Evolutionary conservation across 1,140 invertebrate species (phyloP).

Genomic region (Nebria ingens): DNA sequence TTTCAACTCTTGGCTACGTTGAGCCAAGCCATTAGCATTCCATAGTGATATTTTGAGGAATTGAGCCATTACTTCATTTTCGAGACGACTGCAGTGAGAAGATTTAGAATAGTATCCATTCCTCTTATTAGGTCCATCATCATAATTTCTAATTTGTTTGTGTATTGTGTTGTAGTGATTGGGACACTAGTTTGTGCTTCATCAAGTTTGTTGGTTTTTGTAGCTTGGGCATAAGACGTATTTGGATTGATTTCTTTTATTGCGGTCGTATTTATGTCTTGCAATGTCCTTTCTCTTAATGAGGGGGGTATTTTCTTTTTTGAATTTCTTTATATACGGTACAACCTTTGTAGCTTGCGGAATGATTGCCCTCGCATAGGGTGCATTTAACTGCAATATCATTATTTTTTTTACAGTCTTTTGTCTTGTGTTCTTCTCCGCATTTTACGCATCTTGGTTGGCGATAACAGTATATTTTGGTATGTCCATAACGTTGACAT

Average conservation of each 20-base stretch:
- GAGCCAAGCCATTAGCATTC: constrained; percentile 21
- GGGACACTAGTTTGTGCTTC: neutral
- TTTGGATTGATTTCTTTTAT: neutral
- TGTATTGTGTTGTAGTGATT: neutral
- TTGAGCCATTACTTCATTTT: constrained; percentile 15
- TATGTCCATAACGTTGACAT: constrained; percentile 30
- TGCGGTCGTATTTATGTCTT: neutral
- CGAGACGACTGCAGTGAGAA: constrained; percentile 14
- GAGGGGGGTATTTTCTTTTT: neutral
- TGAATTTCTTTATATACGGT: constrained; percentile 22
- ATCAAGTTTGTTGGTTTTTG: neutral
- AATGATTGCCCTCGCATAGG: constrained; percentile 25
- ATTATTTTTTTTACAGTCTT: constrained; percentile 29
- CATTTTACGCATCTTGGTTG: constrained; percentile 28
- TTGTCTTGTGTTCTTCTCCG: constrained; percentile 22
- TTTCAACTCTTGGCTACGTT: constrained; percentile 19
- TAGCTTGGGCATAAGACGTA: neutral
- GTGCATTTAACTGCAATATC: constrained; percentile 24
- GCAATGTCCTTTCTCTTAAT: neutral
- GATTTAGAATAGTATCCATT: constrained; percentile 16
- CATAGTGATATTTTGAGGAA: constrained; percentile 19
- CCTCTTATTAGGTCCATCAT: constrained; percentile 12
- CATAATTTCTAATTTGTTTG: constrained; percentile 13
- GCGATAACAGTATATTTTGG: constrained; percentile 25
- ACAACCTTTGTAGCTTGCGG: constrained; percentile 30